Evolutionary conservation across 2,888 invertebrate species (phyloP).

Genomic region (Agrypnus murinus): DNA sequence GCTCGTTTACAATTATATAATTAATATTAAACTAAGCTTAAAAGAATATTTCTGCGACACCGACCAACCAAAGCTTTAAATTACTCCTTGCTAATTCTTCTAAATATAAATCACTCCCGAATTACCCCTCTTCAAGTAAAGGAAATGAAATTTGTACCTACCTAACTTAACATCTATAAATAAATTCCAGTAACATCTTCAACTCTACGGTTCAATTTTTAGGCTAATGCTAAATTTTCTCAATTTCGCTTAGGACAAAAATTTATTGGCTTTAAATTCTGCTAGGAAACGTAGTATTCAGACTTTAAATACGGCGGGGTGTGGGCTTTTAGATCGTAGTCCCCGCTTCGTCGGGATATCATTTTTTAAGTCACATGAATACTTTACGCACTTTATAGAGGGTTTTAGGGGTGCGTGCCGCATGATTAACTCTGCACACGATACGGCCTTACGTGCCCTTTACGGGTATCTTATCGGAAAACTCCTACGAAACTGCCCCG

Average conservation of each 20-base stretch:
- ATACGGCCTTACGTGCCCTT: slow-evolving; percentile 36
- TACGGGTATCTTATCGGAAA: slow-evolving; percentile 34
- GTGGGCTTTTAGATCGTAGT: slow-evolving; percentile 15
- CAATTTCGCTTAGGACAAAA: slow-evolving; percentile 10
- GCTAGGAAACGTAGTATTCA: slow-evolving; percentile 7
- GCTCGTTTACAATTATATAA: no score
- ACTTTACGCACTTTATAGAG: slow-evolving; percentile 31
- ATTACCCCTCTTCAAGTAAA: no score
- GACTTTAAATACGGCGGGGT: neutral
- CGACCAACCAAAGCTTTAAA: no score
- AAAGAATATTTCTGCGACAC: no score
- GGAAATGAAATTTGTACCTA: no score
- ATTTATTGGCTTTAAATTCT: slow-evolving; percentile 26
- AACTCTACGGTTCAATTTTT: neutral
- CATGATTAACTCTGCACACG: slow-evolving; percentile 39
- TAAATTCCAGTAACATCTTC: no score
- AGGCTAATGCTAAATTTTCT: slow-evolving; percentile 10
- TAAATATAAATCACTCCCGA: no score
- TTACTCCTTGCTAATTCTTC: no score
- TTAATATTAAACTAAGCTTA: no score
- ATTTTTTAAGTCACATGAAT: slow-evolving; percentile 34
- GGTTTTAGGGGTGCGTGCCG: slow-evolving; percentile 31
- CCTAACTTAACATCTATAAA: no score
- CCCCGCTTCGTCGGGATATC: slow-evolving; percentile 11
- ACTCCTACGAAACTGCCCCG: slow-evolving; percentile 20